Base-by-base conservation (phyloP, 2,797 vertebrate genomes). In the Aratinga solstitialis region DNA sequence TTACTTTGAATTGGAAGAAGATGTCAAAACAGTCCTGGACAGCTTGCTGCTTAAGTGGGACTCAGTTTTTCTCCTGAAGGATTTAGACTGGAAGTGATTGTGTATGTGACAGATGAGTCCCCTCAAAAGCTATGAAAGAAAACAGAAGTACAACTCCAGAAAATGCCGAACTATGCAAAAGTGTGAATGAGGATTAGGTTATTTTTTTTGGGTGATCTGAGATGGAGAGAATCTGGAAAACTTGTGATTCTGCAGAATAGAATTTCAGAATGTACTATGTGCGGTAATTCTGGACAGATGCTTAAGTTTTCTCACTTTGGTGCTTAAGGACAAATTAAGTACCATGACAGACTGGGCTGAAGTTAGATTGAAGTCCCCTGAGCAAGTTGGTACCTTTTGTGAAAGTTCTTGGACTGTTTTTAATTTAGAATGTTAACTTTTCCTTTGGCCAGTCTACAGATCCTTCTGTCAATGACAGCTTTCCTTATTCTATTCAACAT, bases 1-100 rank as follows among this genome's bases (percentile, higher is more conserved):
- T 91, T 30, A 58, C 43, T 86, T 63, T 36, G 83, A 93, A 24
- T 63, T 87, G 71, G 83, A 96, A 90, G 94, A 96, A 90, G 96
- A 93, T 83, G 75, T 94, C 92, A 92, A 90, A 84, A 94, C 88
- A 29, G 78, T 87, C 75, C 79, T 87, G 93, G 95, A 97, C 94
- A 95, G 95, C 97, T 96, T 97, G 97, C 97, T 97, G 97, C 97
- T 95, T 53, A 94, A 94, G 79, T 51, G 92, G 95, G 95, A 97
- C 96, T 94, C 78, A 9, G 71, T 68, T 94, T 95, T 89, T 95
- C 81, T 94, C 89, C 90, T 90, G 50, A 95, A 95, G 94, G 96
- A 92, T 88, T 90, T 94, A 80, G 69, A 36, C 69, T 95, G 74
- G 91, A 97, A 86, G 92, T 88, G 87, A 84, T 87, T 59, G 74